Evolutionary conservation across 2,888 invertebrate genomes (phyloP).

Genomic region (Parascotia fuliginaria): DNA sequence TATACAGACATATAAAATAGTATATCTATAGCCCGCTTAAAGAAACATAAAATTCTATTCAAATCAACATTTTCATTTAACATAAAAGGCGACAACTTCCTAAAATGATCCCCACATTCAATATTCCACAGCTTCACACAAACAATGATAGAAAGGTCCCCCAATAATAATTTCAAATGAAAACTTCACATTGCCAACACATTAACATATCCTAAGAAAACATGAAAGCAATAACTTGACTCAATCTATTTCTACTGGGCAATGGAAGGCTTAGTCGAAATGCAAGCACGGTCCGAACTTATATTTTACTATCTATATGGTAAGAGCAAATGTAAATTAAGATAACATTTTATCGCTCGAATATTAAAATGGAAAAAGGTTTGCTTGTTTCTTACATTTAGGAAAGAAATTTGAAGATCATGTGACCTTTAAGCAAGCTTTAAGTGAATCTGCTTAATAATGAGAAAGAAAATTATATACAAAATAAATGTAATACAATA

Average conservation of each 20-base stretch:
- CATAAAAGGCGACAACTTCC: background rate
- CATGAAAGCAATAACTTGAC: constrained; percentile 49
- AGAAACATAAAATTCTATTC: background rate
- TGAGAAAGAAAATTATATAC: too few relatives aligned
- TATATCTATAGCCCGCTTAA: too few relatives aligned
- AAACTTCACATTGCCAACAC: constrained; percentile 31
- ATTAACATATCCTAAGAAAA: constrained; percentile 57
- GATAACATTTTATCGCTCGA: constrained; percentile 6
- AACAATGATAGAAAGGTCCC: constrained; percentile 23
- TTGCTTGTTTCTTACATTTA: background rate
- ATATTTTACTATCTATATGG: constrained; percentile 35
- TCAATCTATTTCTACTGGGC: constrained; percentile 37
- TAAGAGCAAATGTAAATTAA: constrained; percentile 5
- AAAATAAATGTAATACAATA: too few relatives aligned
- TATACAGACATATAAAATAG: too few relatives aligned
- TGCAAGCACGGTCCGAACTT: constrained; percentile 42
- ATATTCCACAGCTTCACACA: constrained; percentile 7
- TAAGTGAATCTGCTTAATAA: too few relatives aligned
- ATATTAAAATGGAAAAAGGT: constrained; percentile 1
- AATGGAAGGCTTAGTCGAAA: constrained; percentile 40
- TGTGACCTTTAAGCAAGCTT: too few relatives aligned
- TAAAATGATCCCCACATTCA: background rate
- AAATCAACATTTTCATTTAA: background rate
- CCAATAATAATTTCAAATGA: constrained; percentile 39
- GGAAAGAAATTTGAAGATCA: background rate